Base-by-base conservation (phyloP, 37 sponge, comb jelly and placozoan genomes). In the Lycopodina hypogea region DNA sequence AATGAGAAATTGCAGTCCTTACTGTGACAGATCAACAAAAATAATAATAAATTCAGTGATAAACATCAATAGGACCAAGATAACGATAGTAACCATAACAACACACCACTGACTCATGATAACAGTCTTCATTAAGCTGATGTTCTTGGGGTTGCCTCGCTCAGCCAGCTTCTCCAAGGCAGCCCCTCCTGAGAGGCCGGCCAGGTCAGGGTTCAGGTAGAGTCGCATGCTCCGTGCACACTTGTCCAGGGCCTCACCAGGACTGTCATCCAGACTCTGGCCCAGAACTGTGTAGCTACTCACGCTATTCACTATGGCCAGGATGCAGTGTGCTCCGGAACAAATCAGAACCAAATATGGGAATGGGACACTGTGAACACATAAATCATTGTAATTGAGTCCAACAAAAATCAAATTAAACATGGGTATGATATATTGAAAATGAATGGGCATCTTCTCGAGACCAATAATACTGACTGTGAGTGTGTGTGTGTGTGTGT, bases 251-350 rank as follows among this genome's bases (percentile, higher is more conserved):
- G 82, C 84, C 48, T 93, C 91, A 0, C 94, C 94, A 23, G 88
- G 91, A 8, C 87, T 48, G 34, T 83, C 84, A 39, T 93, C 94
- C 32, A n/a, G 7, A 2, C 81, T 71, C 33, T 65, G 50, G 9
- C 91, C 94, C 28, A 90, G 69, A 6, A 87, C 29, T 2, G 35
- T 23, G 64, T 86, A 90, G 66, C 60, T n/a, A 12, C 78, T 69
- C 0, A 81, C 38, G 0, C 48, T 62, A 2, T 90, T 66, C 32
- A 63, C 91, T 12, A 87, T 61, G 39, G 71, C 84, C 36, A 95
- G 62, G 59, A 89, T 73, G 50, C 93, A 89, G 77, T 95, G 93
- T 26, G 93, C 93, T 0, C 96, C 96, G 28, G 96, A 92, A 3
- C 83, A 81, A n/a, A 95, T 72, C 33, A 91, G 82, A 24, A 86